A percentile compares a stretch with the other conserved stretches of the same genome.
Evolutionary conservation across 2,888 invertebrate species (phyloP).

Genomic region (Perdita meconis): DNA sequence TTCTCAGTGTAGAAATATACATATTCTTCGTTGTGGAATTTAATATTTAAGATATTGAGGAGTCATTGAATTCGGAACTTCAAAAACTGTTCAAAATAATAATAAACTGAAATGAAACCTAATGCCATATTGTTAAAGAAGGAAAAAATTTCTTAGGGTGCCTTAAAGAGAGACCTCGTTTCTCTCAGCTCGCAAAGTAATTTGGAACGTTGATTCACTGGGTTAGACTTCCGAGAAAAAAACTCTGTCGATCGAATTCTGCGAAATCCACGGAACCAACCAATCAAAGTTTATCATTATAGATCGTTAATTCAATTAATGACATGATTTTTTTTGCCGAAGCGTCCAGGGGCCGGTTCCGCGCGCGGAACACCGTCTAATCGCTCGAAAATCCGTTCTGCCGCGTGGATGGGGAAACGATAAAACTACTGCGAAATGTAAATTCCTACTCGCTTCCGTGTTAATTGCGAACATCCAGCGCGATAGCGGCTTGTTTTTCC

Average conservation of each 20-base stretch:
- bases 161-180: no score
- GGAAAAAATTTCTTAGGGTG: no score
- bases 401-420: neutral
- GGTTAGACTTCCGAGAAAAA: no score
- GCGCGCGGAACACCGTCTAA: neutral
- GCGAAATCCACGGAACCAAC: neutral
- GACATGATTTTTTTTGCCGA: neutral
- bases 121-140: no score
- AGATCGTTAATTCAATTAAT: constrained; percentile 26
- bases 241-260: neutral
- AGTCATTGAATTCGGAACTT: no score
- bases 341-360: constrained; percentile 11
- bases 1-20: no score
- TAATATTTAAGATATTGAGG: no score
- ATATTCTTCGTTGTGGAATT: no score
- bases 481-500: constrained; percentile 33
- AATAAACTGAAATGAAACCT: no score
- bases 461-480: constrained; percentile 40
- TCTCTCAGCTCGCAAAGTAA: no score
- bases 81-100: no score
- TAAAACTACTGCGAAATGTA: constrained; percentile 21
- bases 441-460: constrained; percentile 32
- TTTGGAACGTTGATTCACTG: no score
- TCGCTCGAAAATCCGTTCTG: constrained; percentile 23
- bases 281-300: constrained; percentile 7